Conservation (phyloP, 2,113 vertebrate genomes). For the Peucedramus taeniatus region DNA sequence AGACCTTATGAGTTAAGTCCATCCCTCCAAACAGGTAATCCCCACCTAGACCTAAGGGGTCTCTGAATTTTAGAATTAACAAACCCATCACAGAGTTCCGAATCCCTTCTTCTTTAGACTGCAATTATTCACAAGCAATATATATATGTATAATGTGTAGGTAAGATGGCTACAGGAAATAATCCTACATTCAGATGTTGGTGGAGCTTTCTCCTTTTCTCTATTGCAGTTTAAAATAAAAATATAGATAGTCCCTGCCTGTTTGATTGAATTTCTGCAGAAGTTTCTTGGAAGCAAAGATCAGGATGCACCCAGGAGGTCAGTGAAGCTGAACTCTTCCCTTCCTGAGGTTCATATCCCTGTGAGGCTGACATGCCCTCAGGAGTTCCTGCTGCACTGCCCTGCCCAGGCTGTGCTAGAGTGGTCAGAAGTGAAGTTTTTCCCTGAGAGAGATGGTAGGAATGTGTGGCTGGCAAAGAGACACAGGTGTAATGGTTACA, state of each 20-base stretch:
- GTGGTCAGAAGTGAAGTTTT: neutral
- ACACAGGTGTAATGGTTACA: neutral
- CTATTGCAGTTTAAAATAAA: neutral
- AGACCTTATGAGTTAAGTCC: neutral
- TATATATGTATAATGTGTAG: neutral
- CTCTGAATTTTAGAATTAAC: neutral
- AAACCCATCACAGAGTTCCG: neutral
- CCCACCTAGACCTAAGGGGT: neutral
- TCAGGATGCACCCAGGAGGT: neutral
- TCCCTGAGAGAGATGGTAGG: neutral
- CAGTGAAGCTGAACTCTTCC: neutral
- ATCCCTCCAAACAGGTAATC: neutral
- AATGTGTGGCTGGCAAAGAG: neutral
- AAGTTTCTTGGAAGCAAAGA: neutral
- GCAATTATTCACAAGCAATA: neutral
- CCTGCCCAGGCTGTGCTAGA: neutral
- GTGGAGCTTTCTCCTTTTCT: neutral
- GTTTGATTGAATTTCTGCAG: neutral
- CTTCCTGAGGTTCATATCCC: neutral
- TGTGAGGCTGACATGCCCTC: neutral
- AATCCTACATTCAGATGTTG: neutral
- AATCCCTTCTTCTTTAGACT: neutral
- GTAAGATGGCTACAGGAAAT: neutral
- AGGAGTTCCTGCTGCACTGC: neutral
- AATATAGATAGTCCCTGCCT: neutral